Evolutionary conservation across 2,113 vertebrate genomes (phyloP).

Genomic region (Actenoides lindsayi): DNA sequence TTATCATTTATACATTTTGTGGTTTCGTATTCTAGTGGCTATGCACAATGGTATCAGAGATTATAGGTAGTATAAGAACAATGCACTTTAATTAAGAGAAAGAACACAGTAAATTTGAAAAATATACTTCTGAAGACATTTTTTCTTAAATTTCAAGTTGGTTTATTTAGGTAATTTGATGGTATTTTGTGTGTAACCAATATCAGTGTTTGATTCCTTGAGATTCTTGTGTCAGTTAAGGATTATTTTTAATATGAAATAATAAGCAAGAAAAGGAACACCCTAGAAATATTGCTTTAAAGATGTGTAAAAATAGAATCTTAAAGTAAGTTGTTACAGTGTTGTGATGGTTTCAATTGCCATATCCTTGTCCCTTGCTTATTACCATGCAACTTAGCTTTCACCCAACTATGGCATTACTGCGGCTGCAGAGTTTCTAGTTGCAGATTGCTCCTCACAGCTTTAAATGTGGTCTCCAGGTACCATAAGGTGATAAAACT

Average conservation of each 20-base stretch:
- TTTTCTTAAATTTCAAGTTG: not conserved
- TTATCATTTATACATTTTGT: not conserved
- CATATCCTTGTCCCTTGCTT: not conserved
- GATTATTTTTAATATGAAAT: not conserved
- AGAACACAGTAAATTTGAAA: not conserved
- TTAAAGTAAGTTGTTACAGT: not conserved
- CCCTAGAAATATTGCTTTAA: not conserved
- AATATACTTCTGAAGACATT: not conserved
- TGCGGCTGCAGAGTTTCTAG: not conserved
- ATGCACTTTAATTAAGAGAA: not conserved
- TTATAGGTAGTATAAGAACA: not conserved
- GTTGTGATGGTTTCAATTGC: not conserved
- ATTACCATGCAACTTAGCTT: not conserved
- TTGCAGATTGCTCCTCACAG: not conserved
- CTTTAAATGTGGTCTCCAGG: not conserved
- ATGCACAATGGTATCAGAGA: not conserved
- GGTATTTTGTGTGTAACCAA: not conserved
- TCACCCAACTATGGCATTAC: not conserved
- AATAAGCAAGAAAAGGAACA: not conserved
- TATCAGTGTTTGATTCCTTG: not conserved
- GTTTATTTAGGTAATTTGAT: not conserved
- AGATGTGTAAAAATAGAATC: not conserved
- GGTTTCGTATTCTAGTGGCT: not conserved
- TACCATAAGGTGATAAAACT: not conserved
- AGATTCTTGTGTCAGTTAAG: not conserved